phyloP scores from a whole-genome alignment of 2,113 vertebrate species.

The Macaca nemestrina region DNA sequence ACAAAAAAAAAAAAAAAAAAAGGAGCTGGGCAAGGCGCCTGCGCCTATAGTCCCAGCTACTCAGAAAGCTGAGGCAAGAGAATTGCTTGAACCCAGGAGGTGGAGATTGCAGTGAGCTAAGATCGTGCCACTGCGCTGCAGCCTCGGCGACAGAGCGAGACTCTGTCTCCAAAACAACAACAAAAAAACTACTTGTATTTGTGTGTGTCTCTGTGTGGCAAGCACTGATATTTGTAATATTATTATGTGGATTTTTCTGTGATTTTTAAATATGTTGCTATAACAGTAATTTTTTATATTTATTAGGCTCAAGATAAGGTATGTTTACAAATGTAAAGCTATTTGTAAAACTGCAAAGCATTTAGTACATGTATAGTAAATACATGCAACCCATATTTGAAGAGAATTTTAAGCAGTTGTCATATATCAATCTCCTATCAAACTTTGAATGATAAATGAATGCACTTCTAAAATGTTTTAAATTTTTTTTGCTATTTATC shows the following conservation, averaged over 20 bases:
- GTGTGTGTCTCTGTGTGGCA: neutral
- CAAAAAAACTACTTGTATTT: neutral
- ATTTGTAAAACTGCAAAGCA: neutral
- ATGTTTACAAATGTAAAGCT: neutral
- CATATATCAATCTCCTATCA: neutral
- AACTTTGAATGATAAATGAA: neutral
- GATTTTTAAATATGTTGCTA: slow-evolving; percentile 8
- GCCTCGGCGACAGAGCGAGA: too few relatives aligned
- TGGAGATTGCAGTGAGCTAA: too few relatives aligned
- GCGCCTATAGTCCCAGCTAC: too few relatives aligned
- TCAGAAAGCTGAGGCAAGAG: too few relatives aligned
- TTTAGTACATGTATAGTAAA: neutral
- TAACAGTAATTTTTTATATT: neutral
- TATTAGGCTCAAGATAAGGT: neutral
- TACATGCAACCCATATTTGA: neutral
- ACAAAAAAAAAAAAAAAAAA: too few relatives aligned
- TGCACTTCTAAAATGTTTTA: neutral
- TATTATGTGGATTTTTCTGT: neutral
- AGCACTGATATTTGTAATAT: neutral
- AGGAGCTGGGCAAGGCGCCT: too few relatives aligned
- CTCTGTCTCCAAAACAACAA: too few relatives aligned
- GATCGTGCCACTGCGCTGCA: too few relatives aligned
- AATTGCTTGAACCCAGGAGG: too few relatives aligned
- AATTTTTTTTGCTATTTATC: neutral
- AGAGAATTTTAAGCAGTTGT: neutral